A percentile compares a stretch with the other conserved stretches of the same genome.
Conservation (phyloP, 2,113 vertebrate genomes). For the Anolis sagrei region DNA sequence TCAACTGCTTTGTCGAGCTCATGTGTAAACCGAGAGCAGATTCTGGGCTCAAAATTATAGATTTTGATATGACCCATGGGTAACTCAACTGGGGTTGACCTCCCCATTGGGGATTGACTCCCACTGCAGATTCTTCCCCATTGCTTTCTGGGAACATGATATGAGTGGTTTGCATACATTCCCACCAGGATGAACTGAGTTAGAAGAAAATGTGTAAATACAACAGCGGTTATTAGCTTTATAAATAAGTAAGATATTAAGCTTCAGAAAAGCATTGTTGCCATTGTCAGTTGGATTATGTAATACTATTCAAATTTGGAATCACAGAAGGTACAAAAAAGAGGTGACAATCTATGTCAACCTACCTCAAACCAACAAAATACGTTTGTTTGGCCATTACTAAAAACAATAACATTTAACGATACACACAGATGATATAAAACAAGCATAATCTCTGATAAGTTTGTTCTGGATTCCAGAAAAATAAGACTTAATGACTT, state of each 20-base stretch:
- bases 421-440: not conserved
- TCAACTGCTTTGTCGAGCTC: too few relatives aligned
- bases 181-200: constrained; percentile 32
- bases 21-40: too few relatives aligned
- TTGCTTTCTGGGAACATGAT: constrained; percentile 7
- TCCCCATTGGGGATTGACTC: too few relatives aligned
- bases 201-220: constrained; percentile 30
- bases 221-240: constrained; percentile 51
- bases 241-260: constrained; percentile 27
- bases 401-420: constrained; percentile 43
- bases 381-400: constrained; percentile 20
- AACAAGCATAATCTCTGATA: too few relatives aligned
- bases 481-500: not conserved
- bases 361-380: not conserved
- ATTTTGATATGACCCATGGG: too few relatives aligned
- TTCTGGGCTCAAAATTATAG: too few relatives aligned
- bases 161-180: not conserved
- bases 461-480: not conserved
- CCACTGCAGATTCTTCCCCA: too few relatives aligned
- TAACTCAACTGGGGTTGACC: too few relatives aligned
- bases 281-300: not conserved
- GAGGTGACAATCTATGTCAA: too few relatives aligned
- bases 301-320: not conserved
- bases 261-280: not conserved
- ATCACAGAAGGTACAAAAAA: not conserved